These are phyloP conservation scores for Esox lucius DNA, from an alignment of 2,797 vertebrate genomes.

Conservation along the genomic window DNA sequence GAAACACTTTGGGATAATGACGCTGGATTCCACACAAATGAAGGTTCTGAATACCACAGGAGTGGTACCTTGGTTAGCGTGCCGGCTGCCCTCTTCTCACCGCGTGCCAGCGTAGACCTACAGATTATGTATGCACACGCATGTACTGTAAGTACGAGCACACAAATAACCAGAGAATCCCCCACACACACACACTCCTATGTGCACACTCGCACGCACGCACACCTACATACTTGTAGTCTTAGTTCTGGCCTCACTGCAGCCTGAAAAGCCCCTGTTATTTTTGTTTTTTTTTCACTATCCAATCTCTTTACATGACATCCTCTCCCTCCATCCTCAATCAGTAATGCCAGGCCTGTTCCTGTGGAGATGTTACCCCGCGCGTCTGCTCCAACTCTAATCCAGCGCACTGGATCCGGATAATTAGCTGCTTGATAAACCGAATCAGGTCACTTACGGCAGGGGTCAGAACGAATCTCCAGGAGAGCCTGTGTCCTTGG, in stretches of 20 bases:
- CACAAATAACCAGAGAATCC: neutral
- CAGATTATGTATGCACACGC: neutral
- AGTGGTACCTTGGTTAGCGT: conserved; percentile 67
- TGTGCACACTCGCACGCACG: neutral
- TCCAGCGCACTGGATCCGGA: too few species aligned
- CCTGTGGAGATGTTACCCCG: too few species aligned
- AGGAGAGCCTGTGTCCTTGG: neutral
- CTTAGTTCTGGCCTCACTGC: neutral
- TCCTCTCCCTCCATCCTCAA: neutral
- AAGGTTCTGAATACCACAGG: conserved; percentile 72
- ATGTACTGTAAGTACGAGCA: neutral
- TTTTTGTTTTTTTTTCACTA: neutral
- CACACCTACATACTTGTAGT: conserved; percentile 2
- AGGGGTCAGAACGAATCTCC: too few species aligned
- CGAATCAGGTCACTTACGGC: too few species aligned
- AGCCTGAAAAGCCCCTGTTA: neutral
- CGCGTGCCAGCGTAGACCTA: neutral
- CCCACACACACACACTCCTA: conserved; percentile 4
- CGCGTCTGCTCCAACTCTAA: too few species aligned
- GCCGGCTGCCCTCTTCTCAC: conserved; percentile 14
- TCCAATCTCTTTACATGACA: neutral
- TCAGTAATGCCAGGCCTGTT: neutral
- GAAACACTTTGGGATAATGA: conserved; percentile 77
- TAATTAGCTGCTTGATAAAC: too few species aligned
- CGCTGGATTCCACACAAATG: conserved; percentile 77